Percentiles rank a stretch among this genome's conserved stretches.
Conservation (phyloP, 2,888 invertebrate genomes). For the Heliothis peltigera region DNA sequence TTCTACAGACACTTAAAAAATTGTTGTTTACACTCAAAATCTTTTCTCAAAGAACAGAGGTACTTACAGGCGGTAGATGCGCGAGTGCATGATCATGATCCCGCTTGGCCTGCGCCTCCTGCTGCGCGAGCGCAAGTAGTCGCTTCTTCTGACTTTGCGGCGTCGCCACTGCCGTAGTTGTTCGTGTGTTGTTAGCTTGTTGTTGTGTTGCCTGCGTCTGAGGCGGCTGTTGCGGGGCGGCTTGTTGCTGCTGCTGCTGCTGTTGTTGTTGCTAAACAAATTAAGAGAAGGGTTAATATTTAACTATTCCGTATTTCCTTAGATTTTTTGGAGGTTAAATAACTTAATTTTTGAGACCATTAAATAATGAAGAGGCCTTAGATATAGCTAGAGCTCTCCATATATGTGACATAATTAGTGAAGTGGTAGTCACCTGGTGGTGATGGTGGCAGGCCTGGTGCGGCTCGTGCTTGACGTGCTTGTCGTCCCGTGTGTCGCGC, state of each 20-base stretch:
- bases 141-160: conserved; percentile 97
- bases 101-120: conserved; percentile 89
- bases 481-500: conserved; percentile 82
- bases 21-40: too few relatives aligned
- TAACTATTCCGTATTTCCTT: too few relatives aligned
- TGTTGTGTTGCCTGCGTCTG: conserved; percentile 61
- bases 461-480: conserved; percentile 85
- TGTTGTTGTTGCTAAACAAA: too few relatives aligned
- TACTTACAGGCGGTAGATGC: conserved; percentile 66
- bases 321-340: too few relatives aligned
- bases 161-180: conserved; percentile 72
- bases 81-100: conserved; percentile 88
- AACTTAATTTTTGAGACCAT: too few relatives aligned
- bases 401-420: conserved; percentile 1
- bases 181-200: conserved; percentile 15
- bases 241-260: too few relatives aligned
- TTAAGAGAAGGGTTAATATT: too few relatives aligned
- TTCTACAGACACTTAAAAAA: too few relatives aligned
- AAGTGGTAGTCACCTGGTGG: conserved; percentile 47
- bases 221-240: conserved; percentile 43
- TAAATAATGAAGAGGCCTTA: too few relatives aligned
- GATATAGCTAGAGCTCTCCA: too few relatives aligned
- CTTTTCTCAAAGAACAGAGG: too few relatives aligned
- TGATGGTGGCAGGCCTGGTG: conserved; percentile 58
- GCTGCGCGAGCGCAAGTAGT: conserved; percentile 94